Conservation (phyloP, 2,797 vertebrate genomes). For the Lepilemur septentrionalis region DNA sequence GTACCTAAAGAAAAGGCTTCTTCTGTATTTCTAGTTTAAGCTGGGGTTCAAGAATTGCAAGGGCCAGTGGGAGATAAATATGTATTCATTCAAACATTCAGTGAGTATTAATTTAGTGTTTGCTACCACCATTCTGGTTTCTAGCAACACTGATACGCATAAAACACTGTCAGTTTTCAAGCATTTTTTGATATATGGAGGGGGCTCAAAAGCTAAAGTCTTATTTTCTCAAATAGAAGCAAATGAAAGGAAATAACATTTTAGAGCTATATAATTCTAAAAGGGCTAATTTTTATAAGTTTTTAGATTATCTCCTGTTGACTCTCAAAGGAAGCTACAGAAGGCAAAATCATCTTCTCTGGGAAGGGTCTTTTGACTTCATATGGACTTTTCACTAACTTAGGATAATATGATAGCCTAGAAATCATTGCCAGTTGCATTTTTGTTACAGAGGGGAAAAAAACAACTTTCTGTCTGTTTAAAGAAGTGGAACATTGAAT, state of each 20-base stretch:
- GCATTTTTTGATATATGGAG: neutral
- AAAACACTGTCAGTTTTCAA: constrained; percentile 11
- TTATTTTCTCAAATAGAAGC: constrained; percentile 30
- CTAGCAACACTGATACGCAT: neutral
- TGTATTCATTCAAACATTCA: neutral
- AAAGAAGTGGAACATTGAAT: neutral
- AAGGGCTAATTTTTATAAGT: neutral
- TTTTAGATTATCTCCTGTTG: constrained; percentile 38
- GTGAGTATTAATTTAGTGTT: neutral
- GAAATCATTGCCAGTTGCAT: neutral
- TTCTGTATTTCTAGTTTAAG: neutral
- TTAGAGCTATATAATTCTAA: neutral
- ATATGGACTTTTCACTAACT: constrained; percentile 2
- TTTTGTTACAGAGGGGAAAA: neutral
- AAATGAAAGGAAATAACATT: constrained; percentile 41
- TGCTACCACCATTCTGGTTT: neutral
- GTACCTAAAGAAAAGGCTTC: neutral
- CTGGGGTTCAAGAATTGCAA: neutral
- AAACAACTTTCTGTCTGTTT: neutral
- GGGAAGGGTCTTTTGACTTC: neutral
- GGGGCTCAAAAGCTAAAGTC: neutral
- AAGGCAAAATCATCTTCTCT: neutral
- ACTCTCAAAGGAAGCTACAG: neutral
- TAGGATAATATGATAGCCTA: neutral
- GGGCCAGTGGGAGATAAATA: neutral